Conservation (phyloP, 1,140 invertebrate genomes). For the Phymorhynchus buccinoides region DNA sequence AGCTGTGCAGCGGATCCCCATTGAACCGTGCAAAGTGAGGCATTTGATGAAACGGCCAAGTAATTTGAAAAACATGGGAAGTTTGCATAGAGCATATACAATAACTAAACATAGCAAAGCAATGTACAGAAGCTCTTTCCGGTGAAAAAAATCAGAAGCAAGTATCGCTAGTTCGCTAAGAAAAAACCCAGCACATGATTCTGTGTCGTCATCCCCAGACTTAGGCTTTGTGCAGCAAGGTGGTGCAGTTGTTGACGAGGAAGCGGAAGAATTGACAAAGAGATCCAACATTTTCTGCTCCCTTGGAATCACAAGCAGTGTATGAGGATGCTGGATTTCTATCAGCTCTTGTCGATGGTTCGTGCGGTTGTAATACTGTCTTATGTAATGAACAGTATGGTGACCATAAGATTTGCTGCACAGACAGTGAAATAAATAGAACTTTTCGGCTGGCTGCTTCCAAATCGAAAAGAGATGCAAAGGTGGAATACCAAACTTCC, state of each 20-base stretch:
- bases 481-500: neutral
- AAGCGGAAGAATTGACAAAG: neutral
- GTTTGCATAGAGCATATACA: neutral
- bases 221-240: neutral
- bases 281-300: conserved; percentile 19
- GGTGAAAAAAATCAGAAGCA: neutral
- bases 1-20: neutral
- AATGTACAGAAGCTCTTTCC: neutral
- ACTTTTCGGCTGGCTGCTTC: neutral
- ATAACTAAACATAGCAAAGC: neutral
- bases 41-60: neutral
- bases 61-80: neutral
- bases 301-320: neutral
- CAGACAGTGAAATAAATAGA: neutral
- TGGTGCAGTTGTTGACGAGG: neutral
- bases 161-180: neutral
- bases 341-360: neutral
- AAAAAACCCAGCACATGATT: neutral
- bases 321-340: conserved; percentile 9
- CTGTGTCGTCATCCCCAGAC: neutral
- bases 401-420: neutral
- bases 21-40: neutral
- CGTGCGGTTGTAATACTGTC: neutral
- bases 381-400: neutral
- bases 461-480: neutral